Conservation (phyloP, 2,797 vertebrate species). For the Morelia viridis region DNA sequence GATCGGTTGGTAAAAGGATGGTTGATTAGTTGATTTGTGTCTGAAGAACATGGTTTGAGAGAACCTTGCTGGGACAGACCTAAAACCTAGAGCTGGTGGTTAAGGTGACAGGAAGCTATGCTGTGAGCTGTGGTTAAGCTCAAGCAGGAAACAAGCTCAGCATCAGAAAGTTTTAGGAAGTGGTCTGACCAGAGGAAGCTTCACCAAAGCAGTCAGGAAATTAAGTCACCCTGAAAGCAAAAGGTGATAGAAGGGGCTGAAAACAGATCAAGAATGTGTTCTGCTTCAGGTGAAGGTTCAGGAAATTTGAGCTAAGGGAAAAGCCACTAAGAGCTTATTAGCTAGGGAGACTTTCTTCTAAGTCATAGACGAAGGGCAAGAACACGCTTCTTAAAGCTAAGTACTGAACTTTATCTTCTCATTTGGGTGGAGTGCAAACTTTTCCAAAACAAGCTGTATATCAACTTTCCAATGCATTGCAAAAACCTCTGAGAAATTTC, state of each 20-base stretch:
- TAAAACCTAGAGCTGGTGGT: not conserved
- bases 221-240: not conserved
- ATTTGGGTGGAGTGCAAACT: not conserved
- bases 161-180: not conserved
- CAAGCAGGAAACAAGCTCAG: not conserved
- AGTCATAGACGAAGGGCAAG: not conserved
- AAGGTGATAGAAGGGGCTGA: not conserved
- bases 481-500: not conserved
- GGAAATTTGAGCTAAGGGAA: not conserved
- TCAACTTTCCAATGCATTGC: not conserved
- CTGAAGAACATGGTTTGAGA: not conserved
- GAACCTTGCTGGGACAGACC: not conserved
- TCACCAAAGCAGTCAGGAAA: not conserved
- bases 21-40: not conserved
- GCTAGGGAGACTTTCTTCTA: not conserved
- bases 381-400: not conserved
- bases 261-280: not conserved
- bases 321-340: not conserved
- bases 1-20: not conserved
- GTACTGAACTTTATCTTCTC: too few relatives aligned
- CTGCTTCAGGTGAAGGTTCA: not conserved
- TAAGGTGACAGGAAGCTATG: not conserved
- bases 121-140: not conserved
- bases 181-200: not conserved
- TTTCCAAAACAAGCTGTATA: not conserved